These are phyloP conservation scores for Drosophila sproati DNA, from an alignment of 1,140 invertebrate genomes.

Conservation along the genomic window DNA sequence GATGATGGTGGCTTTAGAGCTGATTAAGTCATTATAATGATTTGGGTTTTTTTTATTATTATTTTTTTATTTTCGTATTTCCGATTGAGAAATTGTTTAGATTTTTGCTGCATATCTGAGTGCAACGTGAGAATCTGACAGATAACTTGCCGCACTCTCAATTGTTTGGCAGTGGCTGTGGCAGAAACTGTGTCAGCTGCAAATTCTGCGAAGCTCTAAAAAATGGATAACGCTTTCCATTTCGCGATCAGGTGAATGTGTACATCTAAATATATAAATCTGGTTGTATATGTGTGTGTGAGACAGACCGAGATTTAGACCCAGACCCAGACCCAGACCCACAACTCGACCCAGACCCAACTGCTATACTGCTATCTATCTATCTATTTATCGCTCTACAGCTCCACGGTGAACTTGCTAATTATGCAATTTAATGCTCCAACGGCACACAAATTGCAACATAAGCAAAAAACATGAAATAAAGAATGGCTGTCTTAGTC, in stretches of 20 bases:
- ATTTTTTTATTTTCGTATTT: constrained; percentile 3
- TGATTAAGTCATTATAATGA: constrained; percentile 56
- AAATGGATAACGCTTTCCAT: constrained; percentile 63
- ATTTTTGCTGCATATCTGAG: constrained; percentile 13
- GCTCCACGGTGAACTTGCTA: constrained; percentile 54
- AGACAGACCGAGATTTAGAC: constrained; percentile 17
- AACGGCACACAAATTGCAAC: constrained; percentile 50
- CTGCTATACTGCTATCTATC: neutral
- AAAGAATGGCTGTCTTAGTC: neutral
- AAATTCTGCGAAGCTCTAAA: constrained; percentile 30
- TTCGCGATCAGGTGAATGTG: constrained; percentile 56
- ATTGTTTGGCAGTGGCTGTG: constrained; percentile 40
- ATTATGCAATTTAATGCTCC: constrained; percentile 71
- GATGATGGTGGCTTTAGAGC: constrained; percentile 31
- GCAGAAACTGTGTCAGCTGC: constrained; percentile 62
- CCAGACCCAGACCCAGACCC: constrained; percentile 29
- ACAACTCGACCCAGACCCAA: constrained; percentile 19
- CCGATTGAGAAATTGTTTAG: constrained; percentile 16
- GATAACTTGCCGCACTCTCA: constrained; percentile 18
- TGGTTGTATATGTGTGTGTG: constrained; percentile 25
- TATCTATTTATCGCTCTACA: constrained; percentile 7
- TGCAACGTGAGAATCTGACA: constrained; percentile 59
- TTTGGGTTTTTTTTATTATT: constrained; percentile 4
- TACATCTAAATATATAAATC: no score
- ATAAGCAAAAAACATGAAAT: constrained; percentile 25